Base-by-base conservation (phyloP, 2,113 vertebrate species). In the Microtus richardsoni region DNA sequence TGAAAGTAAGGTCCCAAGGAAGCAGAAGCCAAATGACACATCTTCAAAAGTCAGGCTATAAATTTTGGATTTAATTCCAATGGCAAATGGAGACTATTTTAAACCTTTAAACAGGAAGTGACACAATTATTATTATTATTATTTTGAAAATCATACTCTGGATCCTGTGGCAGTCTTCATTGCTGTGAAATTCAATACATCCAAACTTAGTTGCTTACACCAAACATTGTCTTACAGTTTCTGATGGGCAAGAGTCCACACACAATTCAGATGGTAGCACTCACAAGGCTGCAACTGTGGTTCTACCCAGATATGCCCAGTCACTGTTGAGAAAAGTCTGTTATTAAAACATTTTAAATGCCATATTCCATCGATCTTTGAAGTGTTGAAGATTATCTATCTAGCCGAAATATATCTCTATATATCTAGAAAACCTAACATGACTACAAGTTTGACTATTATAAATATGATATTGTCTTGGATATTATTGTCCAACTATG, bases 61-160 rank as follows among this genome's bases (percentile, higher is more conserved):
- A 14, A 58, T 62, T 82, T 87, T 33, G 28, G 13, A 41, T 6
- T 89, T 82, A 58, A 83, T 90, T 66, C n/a, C 68, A 58, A 75
- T 2, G 87, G 3, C 47, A 88, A 0, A 26, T 36, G 58, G 49
- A 85, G 19, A 36, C 36, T 54, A 78, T 73, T 92, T 52, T 66
- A 68, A 26, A 7, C 1, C 64, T 95, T 79, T 62, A 79, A 88
- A 47, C 52, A 95, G 74, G 49, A 94, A 96, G 52, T 62, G 47
- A 77, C 21, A 58, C 11, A 41, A 54, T 5, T 54, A 47, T 68
- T 21, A n/a, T 33, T 44, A 85, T 33, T 44, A 85, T 92, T 88
- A 88, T 52, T 91, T 93, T 88, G 88, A 73, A 92, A 95, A 88
- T 85, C 52, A 80, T 39, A 73, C n/a, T 84, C 60, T 13, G 3